Evolutionary conservation across 1,140 invertebrate species (phyloP).

Genomic region (Diorhabda elongata): DNA sequence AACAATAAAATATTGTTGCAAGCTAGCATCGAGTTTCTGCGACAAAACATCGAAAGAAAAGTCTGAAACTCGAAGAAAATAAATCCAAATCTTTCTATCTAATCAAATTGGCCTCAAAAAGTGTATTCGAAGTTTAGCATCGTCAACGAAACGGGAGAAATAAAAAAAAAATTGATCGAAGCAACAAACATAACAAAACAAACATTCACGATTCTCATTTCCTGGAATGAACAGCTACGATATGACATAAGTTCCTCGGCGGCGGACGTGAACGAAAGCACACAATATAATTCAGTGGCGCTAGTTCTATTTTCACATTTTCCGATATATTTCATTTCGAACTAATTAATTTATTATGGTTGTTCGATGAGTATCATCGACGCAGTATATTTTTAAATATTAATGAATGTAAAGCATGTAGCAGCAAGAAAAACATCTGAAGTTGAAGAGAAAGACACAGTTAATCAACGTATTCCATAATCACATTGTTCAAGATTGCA

Average conservation of each 20-base stretch:
- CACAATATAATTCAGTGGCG: too few relatives aligned
- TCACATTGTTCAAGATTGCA: too few relatives aligned
- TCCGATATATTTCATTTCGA: too few relatives aligned
- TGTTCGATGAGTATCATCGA: too few relatives aligned
- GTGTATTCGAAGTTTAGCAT: constrained; percentile 27
- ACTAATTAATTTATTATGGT: too few relatives aligned
- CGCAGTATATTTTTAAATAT: too few relatives aligned
- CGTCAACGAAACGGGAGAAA: constrained; percentile 30
- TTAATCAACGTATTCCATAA: too few relatives aligned
- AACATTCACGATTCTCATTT: constrained; percentile 36
- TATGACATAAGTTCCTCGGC: constrained; percentile 23
- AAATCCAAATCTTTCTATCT: constrained; percentile 24
- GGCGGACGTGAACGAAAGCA: constrained; percentile 23
- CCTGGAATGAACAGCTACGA: constrained; percentile 35
- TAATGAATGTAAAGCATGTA: too few relatives aligned
- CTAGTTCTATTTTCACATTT: too few relatives aligned
- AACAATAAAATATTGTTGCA: constrained; percentile 16
- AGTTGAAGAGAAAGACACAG: too few relatives aligned
- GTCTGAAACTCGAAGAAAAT: constrained; percentile 11
- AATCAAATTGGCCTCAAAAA: constrained; percentile 31
- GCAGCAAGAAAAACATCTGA: too few relatives aligned
- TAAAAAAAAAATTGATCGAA: constrained; percentile 33
- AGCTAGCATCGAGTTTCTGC: constrained; percentile 10
- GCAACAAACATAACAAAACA: constrained; percentile 35
- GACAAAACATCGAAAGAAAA: constrained; percentile 2